Conservation (phyloP, 2,888 invertebrate species). For the Deilephila elpenor region DNA sequence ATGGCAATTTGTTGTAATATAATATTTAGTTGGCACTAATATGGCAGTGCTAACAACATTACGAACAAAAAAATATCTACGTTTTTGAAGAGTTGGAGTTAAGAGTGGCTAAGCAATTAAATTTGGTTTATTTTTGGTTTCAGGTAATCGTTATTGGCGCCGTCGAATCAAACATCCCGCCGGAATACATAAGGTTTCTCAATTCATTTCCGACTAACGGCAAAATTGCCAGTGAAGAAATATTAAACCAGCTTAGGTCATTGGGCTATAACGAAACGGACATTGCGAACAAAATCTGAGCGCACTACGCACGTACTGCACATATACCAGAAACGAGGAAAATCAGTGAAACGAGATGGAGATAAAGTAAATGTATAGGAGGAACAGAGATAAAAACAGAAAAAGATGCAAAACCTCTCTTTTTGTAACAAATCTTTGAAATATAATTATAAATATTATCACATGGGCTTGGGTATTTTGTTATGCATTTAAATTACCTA, state of each 20-base stretch:
- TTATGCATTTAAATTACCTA: neutral
- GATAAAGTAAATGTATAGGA: too few relatives aligned
- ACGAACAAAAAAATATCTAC: too few relatives aligned
- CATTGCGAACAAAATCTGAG: too few relatives aligned
- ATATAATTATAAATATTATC: neutral
- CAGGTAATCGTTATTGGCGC: constrained; percentile 35
- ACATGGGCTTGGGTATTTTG: neutral
- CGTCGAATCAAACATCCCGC: constrained; percentile 33
- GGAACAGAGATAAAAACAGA: neutral
- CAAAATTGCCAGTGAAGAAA: constrained; percentile 42
- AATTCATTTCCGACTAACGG: constrained; percentile 88
- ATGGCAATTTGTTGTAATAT: too few relatives aligned
- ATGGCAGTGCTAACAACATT: too few relatives aligned
- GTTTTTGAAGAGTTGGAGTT: neutral
- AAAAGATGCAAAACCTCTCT: constrained; percentile 12
- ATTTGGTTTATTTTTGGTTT: constrained; percentile 17
- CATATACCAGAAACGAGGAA: too few relatives aligned
- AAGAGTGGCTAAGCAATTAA: neutral
- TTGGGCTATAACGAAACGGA: too few relatives aligned
- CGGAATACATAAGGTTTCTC: constrained; percentile 35
- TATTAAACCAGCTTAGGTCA: constrained; percentile 45
- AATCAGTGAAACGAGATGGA: too few relatives aligned
- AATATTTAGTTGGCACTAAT: too few relatives aligned
- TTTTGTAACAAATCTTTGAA: neutral
- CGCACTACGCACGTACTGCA: too few relatives aligned